These are phyloP conservation scores for Hermaeophaga mercurialis DNA, from an alignment of 2,888 invertebrate genomes.

Conservation along the genomic window DNA sequence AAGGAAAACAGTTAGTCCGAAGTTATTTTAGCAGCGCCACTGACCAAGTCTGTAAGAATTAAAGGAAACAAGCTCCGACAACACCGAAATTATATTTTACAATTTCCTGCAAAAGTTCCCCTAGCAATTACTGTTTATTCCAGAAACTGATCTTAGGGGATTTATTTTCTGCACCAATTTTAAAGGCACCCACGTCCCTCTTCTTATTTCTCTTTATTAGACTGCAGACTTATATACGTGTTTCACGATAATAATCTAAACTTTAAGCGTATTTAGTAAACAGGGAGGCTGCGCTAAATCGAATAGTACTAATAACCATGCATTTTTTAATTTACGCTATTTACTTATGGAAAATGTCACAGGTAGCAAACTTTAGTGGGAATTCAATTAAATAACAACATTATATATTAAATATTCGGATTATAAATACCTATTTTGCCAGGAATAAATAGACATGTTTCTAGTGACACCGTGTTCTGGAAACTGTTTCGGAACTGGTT, in stretches of 20 bases:
- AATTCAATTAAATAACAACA: too few relatives aligned
- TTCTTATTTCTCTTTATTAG: constrained; percentile 30
- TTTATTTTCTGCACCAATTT: constrained; percentile 33
- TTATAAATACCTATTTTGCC: too few relatives aligned
- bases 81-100: constrained; percentile 39
- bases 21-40: background rate
- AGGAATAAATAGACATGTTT: too few relatives aligned
- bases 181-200: constrained; percentile 34
- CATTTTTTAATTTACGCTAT: too few relatives aligned
- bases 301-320: too few relatives aligned
- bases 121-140: constrained; percentile 40
- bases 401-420: too few relatives aligned
- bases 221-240: constrained; percentile 5
- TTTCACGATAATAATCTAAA: background rate
- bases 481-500: too few relatives aligned
- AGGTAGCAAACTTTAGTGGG: too few relatives aligned
- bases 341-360: too few relatives aligned
- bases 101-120: constrained; percentile 39
- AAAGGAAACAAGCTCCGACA: constrained; percentile 35
- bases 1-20: too few relatives aligned
- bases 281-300: background rate
- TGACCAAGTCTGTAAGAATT: constrained; percentile 24
- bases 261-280: background rate
- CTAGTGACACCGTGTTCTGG: too few relatives aligned
- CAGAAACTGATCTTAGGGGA: constrained; percentile 38